Conservation (phyloP, 2,797 vertebrate genomes). For the Margarornis squamiger region DNA sequence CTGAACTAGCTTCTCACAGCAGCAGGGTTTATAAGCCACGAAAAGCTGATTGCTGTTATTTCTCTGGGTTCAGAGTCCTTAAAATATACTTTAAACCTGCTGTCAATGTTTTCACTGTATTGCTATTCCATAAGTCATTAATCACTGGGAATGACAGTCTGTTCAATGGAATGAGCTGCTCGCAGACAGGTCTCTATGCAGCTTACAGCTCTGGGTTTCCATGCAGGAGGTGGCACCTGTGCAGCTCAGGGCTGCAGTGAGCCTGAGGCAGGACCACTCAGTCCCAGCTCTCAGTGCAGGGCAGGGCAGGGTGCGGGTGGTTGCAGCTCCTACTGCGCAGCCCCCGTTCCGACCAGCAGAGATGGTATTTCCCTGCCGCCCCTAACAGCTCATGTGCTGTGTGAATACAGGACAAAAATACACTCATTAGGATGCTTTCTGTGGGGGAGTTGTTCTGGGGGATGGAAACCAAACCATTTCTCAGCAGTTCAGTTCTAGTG, state of each 20-base stretch:
- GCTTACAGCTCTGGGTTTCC: background rate
- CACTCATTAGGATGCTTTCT: background rate
- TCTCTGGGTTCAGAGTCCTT: constrained; percentile 6
- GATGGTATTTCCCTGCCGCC: background rate
- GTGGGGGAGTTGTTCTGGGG: background rate
- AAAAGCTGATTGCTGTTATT: background rate
- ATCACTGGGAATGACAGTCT: background rate
- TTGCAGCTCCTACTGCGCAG: background rate
- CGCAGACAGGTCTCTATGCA: background rate
- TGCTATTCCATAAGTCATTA: background rate
- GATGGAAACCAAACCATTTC: background rate
- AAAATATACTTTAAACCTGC: constrained; percentile 6
- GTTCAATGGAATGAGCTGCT: background rate
- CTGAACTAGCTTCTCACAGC: background rate
- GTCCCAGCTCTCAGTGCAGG: rapidly evolving
- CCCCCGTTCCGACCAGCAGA: background rate
- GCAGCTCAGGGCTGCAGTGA: rapidly evolving
- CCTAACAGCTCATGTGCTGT: background rate
- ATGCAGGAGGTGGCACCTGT: background rate
- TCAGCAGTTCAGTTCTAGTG: background rate
- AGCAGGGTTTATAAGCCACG: background rate
- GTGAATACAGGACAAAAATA: background rate
- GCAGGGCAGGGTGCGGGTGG: background rate
- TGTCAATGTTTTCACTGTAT: background rate
- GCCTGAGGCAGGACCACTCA: background rate